phyloP scores from a whole-genome alignment of 2,888 invertebrate genomes.

The Odontocolon sp. region DNA sequence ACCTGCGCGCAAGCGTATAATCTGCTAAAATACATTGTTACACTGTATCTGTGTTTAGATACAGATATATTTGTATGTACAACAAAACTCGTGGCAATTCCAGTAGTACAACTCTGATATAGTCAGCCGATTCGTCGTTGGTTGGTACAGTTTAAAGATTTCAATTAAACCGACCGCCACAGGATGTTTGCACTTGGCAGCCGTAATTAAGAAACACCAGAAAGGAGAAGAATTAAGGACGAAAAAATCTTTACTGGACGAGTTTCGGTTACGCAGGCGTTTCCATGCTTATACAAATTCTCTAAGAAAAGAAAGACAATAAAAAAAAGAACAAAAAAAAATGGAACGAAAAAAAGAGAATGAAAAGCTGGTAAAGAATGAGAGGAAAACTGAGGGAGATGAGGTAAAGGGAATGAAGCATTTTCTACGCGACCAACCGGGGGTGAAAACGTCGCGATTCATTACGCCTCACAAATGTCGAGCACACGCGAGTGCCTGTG shows the following conservation, averaged over 20 bases:
- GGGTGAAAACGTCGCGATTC: constrained; percentile 59
- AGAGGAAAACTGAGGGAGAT: neutral
- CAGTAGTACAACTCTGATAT: constrained; percentile 28
- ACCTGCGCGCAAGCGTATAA: neutral
- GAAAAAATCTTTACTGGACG: neutral
- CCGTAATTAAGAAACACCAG: constrained; percentile 48
- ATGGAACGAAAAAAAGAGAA: neutral
- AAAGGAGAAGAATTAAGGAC: constrained; percentile 28
- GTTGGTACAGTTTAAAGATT: constrained; percentile 65
- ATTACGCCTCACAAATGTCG: constrained; percentile 49
- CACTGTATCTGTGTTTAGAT: neutral
- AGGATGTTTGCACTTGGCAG: constrained; percentile 68
- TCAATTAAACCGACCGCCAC: constrained; percentile 73
- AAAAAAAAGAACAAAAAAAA: neutral
- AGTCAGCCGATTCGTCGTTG: constrained; percentile 32
- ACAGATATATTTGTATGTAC: neutral
- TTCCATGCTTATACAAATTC: neutral
- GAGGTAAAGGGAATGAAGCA: constrained; percentile 4
- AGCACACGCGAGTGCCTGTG: constrained; percentile 40
- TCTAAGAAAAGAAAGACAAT: neutral
- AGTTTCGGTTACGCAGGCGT: neutral
- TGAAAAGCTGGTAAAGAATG: neutral
- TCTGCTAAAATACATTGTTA: constrained; percentile 22
- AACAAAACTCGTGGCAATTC: neutral
- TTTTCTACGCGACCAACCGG: constrained; percentile 1